A percentile compares a stretch with the other conserved stretches of the same genome.
Evolutionary conservation across 2,888 invertebrate genomes (phyloP).

Genomic region (Rotaria macrura): DNA sequence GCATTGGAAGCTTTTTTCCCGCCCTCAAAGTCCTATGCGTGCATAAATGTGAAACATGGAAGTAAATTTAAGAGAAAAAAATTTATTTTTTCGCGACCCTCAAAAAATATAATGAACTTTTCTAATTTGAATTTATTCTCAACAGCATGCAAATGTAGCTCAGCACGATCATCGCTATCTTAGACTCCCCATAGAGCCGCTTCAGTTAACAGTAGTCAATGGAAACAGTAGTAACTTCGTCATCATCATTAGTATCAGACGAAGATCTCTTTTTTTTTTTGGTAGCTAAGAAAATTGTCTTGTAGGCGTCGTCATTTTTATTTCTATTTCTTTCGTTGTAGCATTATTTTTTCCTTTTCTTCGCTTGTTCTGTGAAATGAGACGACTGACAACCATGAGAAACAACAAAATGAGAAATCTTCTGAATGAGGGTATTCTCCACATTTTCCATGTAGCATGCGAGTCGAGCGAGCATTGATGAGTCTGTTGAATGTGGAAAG

Average conservation of each 20-base stretch:
- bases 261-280: not conserved
- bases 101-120: not conserved
- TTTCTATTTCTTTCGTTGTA: not conserved
- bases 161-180: not conserved
- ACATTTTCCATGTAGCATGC: not conserved
- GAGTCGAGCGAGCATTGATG: not conserved
- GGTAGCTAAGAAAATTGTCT: not conserved
- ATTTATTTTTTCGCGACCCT: not conserved
- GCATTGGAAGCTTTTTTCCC: too few species aligned
- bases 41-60: too few species aligned
- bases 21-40: too few species aligned
- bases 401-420: conserved; percentile 12
- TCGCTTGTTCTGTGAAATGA: not conserved
- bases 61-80: too few species aligned
- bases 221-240: not conserved
- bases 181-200: not conserved
- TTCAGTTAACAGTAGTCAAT: not conserved
- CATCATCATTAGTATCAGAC: not conserved
- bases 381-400: not conserved
- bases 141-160: not conserved
- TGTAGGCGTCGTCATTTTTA: not conserved
- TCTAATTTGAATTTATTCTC: not conserved
- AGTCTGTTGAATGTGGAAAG: not conserved
- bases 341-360: not conserved
- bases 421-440: not conserved